Conservation (phyloP, 1,140 invertebrate genomes). For the Bombus sibiricus region DNA sequence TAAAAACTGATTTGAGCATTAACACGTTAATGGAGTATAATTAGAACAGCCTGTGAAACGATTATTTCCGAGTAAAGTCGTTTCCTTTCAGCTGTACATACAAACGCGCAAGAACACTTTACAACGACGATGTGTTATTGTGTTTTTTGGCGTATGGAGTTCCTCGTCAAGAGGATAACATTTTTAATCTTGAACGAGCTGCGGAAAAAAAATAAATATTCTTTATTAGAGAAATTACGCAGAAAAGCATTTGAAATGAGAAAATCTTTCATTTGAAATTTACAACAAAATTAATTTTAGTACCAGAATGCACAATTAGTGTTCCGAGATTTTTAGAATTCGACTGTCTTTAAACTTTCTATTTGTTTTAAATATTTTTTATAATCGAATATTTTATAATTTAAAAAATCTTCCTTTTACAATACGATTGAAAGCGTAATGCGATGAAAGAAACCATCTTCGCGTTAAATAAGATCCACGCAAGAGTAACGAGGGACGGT, state of each 20-base stretch:
- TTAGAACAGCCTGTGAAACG: neutral
- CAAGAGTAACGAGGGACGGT: neutral
- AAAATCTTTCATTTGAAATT: neutral
- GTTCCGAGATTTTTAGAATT: neutral
- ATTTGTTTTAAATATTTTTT: neutral
- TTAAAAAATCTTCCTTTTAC: neutral
- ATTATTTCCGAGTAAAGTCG: neutral
- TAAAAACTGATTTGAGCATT: conserved; percentile 2
- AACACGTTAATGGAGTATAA: neutral
- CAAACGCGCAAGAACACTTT: conserved; percentile 1
- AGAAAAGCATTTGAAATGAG: no score
- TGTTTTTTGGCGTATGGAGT: neutral
- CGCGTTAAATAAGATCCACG: conserved; percentile 4
- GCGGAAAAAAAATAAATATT: conserved; percentile 3
- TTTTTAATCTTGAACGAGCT: conserved; percentile 17
- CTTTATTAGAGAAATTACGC: neutral
- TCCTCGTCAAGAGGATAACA: neutral
- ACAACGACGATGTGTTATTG: neutral
- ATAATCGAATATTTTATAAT: no score
- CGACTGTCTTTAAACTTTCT: neutral
- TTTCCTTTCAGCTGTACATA: conserved; percentile 27
- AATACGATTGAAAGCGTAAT: neutral
- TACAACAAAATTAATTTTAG: no score
- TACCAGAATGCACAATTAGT: neutral
- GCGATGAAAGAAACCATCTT: neutral